Evolutionary conservation across 2,797 vertebrate genomes (phyloP).

Genomic region (Podargus strigoides): DNA sequence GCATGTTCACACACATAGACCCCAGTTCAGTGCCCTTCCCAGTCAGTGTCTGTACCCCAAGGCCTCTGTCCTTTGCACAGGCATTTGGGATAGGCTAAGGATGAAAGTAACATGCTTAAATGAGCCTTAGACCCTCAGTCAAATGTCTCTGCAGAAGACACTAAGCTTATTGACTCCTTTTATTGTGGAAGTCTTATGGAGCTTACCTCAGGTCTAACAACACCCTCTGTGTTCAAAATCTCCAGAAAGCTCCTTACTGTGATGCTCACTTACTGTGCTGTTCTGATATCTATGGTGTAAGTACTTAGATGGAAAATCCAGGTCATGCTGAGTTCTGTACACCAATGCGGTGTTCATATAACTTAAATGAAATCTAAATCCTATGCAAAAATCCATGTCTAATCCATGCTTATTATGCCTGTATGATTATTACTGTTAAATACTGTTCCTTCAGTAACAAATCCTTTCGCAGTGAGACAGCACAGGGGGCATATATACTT

Average conservation of each 20-base stretch:
- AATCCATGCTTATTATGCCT: conserved; percentile 39
- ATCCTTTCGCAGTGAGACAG: background rate
- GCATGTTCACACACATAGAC: background rate
- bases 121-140: background rate
- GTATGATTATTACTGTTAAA: conserved; percentile 40
- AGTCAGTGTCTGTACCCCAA: background rate
- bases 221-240: background rate
- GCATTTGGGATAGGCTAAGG: background rate
- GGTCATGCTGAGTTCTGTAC: background rate
- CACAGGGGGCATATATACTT: background rate
- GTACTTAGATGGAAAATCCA: conserved; percentile 33
- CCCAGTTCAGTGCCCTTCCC: background rate
- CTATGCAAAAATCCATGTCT: conserved; percentile 44
- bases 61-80: background rate
- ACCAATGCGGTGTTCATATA: background rate
- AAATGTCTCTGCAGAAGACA: background rate
- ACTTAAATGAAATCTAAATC: conserved; percentile 45
- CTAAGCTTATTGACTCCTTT: conserved; percentile 17
- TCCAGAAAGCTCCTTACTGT: conserved; percentile 49
- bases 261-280: background rate
- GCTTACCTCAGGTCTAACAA: conserved; percentile 19
- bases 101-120: background rate
- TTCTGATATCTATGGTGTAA: conserved; percentile 1
- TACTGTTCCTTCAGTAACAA: conserved; percentile 17
- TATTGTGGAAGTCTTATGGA: background rate